Percentiles rank a stretch among this genome's conserved stretches.
Evolutionary conservation across 2,113 vertebrate species (phyloP).

Genomic region (Mystacornis crossleyi): DNA sequence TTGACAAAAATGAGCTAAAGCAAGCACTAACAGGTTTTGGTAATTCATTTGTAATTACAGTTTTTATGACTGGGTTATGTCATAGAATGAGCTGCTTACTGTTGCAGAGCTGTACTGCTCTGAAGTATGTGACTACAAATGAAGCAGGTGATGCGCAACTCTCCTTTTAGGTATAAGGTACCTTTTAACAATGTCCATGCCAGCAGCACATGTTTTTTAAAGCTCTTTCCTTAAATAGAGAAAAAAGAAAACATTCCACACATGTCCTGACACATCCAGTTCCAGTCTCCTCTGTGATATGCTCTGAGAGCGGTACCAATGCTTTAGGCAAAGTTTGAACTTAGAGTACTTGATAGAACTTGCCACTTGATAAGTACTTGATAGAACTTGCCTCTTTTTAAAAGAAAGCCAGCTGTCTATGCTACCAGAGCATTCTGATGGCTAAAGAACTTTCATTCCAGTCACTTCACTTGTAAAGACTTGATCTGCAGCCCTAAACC

Average conservation of each 20-base stretch:
- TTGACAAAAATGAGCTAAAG: slow-evolving; percentile 96
- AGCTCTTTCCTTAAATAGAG: neutral
- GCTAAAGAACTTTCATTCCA: neutral
- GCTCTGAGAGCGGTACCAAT: rapidly evolving
- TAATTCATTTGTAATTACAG: slow-evolving; percentile 77
- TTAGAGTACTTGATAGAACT: neutral
- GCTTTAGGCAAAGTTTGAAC: neutral
- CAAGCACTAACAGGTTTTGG: slow-evolving; percentile 97
- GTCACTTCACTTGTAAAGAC: neutral
- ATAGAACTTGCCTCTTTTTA: neutral
- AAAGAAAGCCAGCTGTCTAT: neutral
- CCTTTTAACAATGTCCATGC: neutral
- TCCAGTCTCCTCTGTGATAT: neutral
- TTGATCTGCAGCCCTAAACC: neutral
- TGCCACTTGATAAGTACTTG: neutral
- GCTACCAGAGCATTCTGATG: neutral
- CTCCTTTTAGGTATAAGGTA: neutral
- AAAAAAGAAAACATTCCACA: neutral
- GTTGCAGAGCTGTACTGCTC: neutral
- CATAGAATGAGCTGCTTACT: neutral
- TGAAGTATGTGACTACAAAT: neutral
- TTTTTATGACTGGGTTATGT: neutral
- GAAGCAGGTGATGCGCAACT: neutral
- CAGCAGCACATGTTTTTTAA: neutral
- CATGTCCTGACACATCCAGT: neutral